These are phyloP conservation scores for Branchellion lobata DNA, from an alignment of 2,888 invertebrate genomes.

Conservation along the genomic window DNA sequence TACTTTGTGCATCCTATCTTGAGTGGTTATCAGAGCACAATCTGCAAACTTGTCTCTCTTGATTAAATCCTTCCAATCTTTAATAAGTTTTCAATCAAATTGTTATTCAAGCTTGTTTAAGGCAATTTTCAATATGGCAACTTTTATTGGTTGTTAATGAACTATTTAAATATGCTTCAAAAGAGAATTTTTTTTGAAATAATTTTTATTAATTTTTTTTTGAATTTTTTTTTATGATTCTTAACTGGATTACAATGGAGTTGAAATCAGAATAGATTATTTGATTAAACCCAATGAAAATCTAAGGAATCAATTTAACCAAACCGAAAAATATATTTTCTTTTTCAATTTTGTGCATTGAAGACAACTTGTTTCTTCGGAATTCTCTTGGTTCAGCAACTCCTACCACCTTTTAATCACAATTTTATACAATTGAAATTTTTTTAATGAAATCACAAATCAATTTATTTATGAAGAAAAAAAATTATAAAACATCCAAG, in stretches of 20 bases:
- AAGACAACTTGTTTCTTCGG: slow-evolving; percentile 53
- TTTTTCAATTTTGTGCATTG: slow-evolving; percentile 52
- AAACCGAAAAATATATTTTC: background rate
- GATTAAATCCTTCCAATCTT: slow-evolving; percentile 47
- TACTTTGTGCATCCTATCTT: slow-evolving; percentile 60
- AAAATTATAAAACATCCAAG: too few species aligned
- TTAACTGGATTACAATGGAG: background rate
- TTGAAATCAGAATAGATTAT: background rate
- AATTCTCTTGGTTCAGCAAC: slow-evolving; percentile 57
- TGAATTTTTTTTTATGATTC: background rate
- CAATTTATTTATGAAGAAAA: background rate
- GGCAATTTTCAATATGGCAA: background rate
- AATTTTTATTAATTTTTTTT: background rate
- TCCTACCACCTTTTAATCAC: slow-evolving; percentile 55
- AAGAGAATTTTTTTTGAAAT: background rate
- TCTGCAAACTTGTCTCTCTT: slow-evolving; percentile 60
- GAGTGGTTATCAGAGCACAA: slow-evolving; percentile 60
- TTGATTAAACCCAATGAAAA: background rate
- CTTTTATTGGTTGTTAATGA: too few species aligned
- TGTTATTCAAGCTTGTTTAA: background rate
- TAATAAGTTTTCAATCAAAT: background rate
- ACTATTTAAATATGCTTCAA: background rate
- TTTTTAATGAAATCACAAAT: background rate
- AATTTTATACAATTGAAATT: slow-evolving; percentile 34
- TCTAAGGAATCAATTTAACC: background rate